Percentiles rank a stretch among this genome's conserved stretches.
These are phyloP conservation scores for Thymelicus acteon DNA, from an alignment of 2,888 invertebrate species.

Conservation along the genomic window DNA sequence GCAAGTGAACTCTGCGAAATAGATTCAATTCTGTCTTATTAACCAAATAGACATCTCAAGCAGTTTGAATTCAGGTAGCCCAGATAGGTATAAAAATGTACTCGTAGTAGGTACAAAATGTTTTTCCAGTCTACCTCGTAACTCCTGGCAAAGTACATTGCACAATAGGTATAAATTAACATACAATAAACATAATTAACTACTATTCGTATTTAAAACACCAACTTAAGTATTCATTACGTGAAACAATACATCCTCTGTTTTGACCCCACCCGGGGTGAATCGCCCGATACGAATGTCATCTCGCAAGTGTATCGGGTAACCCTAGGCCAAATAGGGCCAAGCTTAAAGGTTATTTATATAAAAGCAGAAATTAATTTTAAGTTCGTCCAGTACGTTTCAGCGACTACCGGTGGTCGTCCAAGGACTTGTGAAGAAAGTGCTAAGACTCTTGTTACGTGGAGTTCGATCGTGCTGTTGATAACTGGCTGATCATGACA, in stretches of 20 bases:
- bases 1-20: too few relatives aligned
- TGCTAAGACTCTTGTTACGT: not conserved
- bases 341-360: conserved; percentile 65
- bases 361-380: conserved; percentile 68
- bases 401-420: conserved; percentile 34
- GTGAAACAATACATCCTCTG: conserved; percentile 61
- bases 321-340: conserved; percentile 78
- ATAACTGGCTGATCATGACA: too few relatives aligned
- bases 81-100: too few relatives aligned
- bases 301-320: conserved; percentile 74
- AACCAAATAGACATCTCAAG: not conserved
- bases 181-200: conserved; percentile 46
- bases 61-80: not conserved
- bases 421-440: conserved; percentile 43
- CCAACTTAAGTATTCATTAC: conserved; percentile 50
- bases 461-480: too few relatives aligned
- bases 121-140: too few relatives aligned
- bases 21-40: too few relatives aligned
- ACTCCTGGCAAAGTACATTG: not conserved
- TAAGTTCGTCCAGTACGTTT: conserved; percentile 59
- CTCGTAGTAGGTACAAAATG: too few relatives aligned
- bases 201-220: conserved; percentile 47
- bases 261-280: conserved; percentile 61
- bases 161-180: conserved; percentile 42
- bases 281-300: conserved; percentile 53